Percentiles rank a stretch among this genome's conserved stretches.
These are phyloP conservation scores for Hypothenemus hampei DNA, from an alignment of 1,140 invertebrate genomes.

Conservation along the genomic window DNA sequence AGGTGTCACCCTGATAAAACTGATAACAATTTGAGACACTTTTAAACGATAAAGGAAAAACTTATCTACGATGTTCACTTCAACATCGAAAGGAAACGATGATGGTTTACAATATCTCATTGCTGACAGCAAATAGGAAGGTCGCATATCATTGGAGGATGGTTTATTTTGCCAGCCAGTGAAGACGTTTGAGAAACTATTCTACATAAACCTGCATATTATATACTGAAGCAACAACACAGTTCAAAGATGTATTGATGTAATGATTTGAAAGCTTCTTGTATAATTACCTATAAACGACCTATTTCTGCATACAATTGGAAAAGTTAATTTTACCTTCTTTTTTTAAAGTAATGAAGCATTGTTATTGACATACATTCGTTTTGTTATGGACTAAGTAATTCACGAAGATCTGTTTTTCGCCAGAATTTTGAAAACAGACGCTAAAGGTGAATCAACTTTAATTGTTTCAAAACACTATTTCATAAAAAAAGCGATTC, in stretches of 20 bases:
- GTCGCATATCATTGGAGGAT: constrained; percentile 42
- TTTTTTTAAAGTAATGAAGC: constrained; percentile 45
- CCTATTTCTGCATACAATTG: constrained; percentile 37
- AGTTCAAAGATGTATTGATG: constrained; percentile 43
- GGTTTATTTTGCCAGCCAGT: constrained; percentile 43
- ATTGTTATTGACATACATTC: constrained; percentile 45
- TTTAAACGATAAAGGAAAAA: constrained; percentile 38
- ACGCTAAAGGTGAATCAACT: constrained; percentile 46
- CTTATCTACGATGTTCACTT: constrained; percentile 29
- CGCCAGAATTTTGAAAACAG: constrained; percentile 42
- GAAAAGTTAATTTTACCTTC: constrained; percentile 43
- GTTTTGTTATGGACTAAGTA: constrained; percentile 43
- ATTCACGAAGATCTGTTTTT: constrained; percentile 38
- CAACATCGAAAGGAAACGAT: constrained; percentile 32
- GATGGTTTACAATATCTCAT: constrained; percentile 45
- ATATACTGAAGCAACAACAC: constrained; percentile 44
- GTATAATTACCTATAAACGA: constrained; percentile 38
- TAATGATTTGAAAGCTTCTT: constrained; percentile 45
- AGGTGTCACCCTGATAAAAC: constrained; percentile 41
- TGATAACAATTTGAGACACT: constrained; percentile 38
- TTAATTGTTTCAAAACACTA: constrained; percentile 40
- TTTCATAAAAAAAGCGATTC: too few relatives aligned
- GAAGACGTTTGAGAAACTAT: constrained; percentile 25
- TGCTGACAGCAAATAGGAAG: constrained; percentile 43
- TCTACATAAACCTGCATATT: constrained; percentile 29